Evolutionary conservation across 1,140 invertebrate species (phyloP).

Genomic region (Arctopsyche grandis): DNA sequence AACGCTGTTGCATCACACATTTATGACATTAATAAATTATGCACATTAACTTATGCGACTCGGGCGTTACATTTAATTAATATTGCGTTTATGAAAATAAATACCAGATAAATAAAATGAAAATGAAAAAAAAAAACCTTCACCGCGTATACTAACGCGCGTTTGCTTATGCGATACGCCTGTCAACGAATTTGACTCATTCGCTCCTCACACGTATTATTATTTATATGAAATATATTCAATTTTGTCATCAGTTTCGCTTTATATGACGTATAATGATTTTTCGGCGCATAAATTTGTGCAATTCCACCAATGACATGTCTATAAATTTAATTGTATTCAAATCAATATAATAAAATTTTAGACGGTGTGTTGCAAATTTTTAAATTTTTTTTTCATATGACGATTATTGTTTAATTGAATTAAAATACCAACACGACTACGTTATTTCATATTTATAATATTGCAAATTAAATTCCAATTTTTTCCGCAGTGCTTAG

Average conservation of each 20-base stretch:
- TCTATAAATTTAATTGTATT: slow-evolving; percentile 13
- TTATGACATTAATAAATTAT: slow-evolving; percentile 31
- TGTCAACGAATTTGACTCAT: slow-evolving; percentile 3
- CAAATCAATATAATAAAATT: neutral
- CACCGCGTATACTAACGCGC: too few species aligned
- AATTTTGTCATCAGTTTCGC: slow-evolving; percentile 22
- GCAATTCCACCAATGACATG: neutral
- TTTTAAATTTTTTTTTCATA: too few species aligned
- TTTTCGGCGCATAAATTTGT: slow-evolving; percentile 10
- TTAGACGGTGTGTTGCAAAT: too few species aligned
- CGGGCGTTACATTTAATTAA: slow-evolving; percentile 27
- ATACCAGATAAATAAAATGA: neutral
- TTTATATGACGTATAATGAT: neutral
- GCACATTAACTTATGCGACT: neutral
- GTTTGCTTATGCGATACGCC: neutral
- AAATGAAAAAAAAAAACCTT: neutral
- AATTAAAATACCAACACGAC: too few species aligned
- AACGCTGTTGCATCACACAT: slow-evolving; percentile 17
- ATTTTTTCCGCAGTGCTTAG: too few species aligned
- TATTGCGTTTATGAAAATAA: slow-evolving; percentile 21
- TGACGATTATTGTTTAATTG: too few species aligned
- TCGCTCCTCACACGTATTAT: slow-evolving; percentile 3
- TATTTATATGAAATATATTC: slow-evolving; percentile 27
- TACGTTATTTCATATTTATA: too few species aligned
- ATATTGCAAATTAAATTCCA: too few species aligned